These are phyloP conservation scores for Irena cyanogastra DNA, from an alignment of 2,113 vertebrate genomes.

Conservation along the genomic window DNA sequence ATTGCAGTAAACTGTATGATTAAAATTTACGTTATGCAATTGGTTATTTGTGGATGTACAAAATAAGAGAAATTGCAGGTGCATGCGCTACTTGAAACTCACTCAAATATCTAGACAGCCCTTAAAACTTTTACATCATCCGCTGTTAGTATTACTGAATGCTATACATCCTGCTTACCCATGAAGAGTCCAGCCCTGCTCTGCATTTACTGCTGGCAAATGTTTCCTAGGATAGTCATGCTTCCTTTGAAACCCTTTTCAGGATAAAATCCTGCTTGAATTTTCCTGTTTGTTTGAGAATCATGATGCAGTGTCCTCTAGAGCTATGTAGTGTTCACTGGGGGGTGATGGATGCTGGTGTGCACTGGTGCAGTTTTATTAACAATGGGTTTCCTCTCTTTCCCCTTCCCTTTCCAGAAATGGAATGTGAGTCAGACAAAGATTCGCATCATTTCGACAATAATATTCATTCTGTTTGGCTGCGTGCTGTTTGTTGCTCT, in stretches of 20 bases:
- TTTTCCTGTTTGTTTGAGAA: background rate
- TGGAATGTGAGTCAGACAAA: slow-evolving; percentile 99
- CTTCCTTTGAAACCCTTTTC: background rate
- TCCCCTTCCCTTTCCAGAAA: slow-evolving; percentile 75
- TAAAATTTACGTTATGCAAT: background rate
- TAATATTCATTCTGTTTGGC: slow-evolving; percentile 95
- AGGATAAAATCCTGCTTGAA: background rate
- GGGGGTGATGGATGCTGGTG: background rate
- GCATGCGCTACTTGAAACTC: background rate
- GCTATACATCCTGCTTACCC: background rate
- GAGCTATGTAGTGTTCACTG: background rate
- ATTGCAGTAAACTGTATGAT: background rate
- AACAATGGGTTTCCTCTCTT: slow-evolving; percentile 25
- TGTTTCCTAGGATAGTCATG: background rate
- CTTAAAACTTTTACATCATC: background rate
- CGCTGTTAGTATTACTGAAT: background rate
- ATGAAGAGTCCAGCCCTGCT: background rate
- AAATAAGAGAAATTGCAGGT: background rate
- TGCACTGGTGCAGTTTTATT: background rate
- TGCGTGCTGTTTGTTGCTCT: slow-evolving; percentile 95
- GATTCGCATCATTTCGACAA: slow-evolving; percentile 95
- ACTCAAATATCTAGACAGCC: background rate
- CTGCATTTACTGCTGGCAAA: background rate
- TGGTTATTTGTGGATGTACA: background rate
- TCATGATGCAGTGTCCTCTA: background rate